These are phyloP conservation scores for Alviniconcha marisindica DNA, from an alignment of 1,140 invertebrate species.

Conservation along the genomic window DNA sequence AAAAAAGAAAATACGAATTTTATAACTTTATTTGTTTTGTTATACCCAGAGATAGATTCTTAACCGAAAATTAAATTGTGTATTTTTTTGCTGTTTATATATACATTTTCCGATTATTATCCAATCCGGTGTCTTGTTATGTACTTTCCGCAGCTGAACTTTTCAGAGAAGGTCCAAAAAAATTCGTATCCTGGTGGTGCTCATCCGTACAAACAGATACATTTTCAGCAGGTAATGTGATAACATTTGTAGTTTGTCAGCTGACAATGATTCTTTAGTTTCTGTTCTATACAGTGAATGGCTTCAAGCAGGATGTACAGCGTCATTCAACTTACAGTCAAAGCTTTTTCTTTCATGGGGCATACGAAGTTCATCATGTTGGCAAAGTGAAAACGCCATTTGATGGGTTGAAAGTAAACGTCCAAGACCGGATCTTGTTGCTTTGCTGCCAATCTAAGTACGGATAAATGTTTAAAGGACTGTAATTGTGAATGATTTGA, in stretches of 20 bases:
- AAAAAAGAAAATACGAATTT: neutral
- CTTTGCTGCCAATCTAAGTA: too few species aligned
- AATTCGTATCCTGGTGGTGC: conserved; percentile 23
- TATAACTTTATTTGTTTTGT: neutral
- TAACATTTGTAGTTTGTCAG: neutral
- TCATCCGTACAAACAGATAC: neutral
- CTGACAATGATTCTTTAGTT: neutral
- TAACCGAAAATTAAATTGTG: neutral
- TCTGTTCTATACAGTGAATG: neutral
- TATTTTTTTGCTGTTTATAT: too few species aligned
- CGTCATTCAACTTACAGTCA: neutral
- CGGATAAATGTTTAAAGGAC: too few species aligned
- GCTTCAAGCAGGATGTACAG: neutral
- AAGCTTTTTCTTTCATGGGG: neutral
- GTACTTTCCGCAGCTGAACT: neutral
- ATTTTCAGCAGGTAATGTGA: neutral
- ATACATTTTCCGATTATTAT: neutral
- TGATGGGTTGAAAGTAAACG: neutral
- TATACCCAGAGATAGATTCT: neutral
- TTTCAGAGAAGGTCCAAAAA: conserved; percentile 18
- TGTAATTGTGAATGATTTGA: too few species aligned
- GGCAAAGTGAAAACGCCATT: conserved; percentile 27
- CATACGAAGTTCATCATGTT: conserved; percentile 6
- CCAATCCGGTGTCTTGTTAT: conserved; percentile 20
- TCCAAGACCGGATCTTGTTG: too few species aligned